Evolutionary conservation across 1,140 invertebrate genomes (phyloP), one percentile per base, ranked within the genome.

Genomic region (Cherax destructor): DNA sequence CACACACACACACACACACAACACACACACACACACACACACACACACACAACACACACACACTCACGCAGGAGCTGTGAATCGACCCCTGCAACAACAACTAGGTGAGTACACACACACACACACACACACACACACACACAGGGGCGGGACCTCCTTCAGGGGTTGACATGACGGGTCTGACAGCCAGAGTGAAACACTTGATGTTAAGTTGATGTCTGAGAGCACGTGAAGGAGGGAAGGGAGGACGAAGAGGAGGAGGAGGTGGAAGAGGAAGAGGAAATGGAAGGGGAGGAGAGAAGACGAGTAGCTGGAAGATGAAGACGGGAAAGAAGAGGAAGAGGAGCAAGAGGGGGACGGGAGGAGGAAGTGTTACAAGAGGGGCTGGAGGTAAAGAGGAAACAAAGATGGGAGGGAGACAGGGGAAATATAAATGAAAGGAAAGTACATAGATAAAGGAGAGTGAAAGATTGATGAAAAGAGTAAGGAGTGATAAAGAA

Each of bases 211-310:
- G 21, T 49, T 50, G 77, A 79, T 79, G 69, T 7, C 7, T 74
- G 69, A 79, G 56, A 61, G 56, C 74, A 79, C 49, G 69, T 74
- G 74, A 72, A 76, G 72, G 69, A 24, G 13, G 69, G 50, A 69
- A 56, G 83, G 30, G 61, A 16, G 49, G 9, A 69, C 56, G 72
- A 13, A 78, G 30, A 49, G 52, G 30, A 11, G 9, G 41, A 50
- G 65, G 47, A 24, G 16, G n/a, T 0, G 11, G 49, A 74, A 2
- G 30, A 78, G 9, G 13, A 49, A 49, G 76, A 50, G 52, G n/a
- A 61, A 18, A 47, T 3, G 30, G 11, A 24, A 41, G 61, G 16
- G 24, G 74, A 16, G 24, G 61, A 18, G 50, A 61, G 41, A 59
- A 79, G 52, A 79, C 30, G 21, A 11, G 9, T 16, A 50, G 65